Conservation (phyloP, 2,797 vertebrate genomes). For the Eremophila alpestris region DNA sequence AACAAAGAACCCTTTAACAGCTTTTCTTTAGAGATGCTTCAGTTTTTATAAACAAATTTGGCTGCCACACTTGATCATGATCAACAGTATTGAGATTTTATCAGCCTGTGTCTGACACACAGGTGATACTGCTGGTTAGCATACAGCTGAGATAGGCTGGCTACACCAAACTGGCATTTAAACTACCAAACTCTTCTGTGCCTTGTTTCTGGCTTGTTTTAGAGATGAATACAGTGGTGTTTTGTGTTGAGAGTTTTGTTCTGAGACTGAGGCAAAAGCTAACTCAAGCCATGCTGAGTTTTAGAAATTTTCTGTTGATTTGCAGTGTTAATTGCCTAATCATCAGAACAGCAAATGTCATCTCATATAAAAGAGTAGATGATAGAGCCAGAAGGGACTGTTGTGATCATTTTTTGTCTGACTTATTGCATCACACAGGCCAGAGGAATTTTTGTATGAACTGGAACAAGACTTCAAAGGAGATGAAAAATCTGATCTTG, state of each 20-base stretch:
- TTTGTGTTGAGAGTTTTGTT: not conserved
- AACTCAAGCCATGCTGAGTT: not conserved
- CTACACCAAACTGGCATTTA: not conserved
- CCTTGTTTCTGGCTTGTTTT: not conserved
- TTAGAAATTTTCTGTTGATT: not conserved
- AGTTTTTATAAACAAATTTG: not conserved
- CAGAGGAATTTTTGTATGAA: conserved; percentile 18
- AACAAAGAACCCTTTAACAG: not conserved
- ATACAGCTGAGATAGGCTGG: not conserved
- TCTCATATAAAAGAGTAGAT: not conserved
- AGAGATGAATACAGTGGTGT: not conserved
- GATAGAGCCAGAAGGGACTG: not conserved
- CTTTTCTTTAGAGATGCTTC: not conserved
- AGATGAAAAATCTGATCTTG: not conserved
- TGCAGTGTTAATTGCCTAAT: conserved; percentile 7
- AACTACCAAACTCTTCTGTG: not conserved
- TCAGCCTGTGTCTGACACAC: not conserved
- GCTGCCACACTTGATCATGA: not conserved
- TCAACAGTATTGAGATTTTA: not conserved
- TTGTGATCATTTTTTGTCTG: not conserved
- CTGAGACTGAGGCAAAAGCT: not conserved
- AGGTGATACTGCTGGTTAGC: not conserved
- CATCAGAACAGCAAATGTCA: not conserved
- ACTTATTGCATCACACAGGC: not conserved
- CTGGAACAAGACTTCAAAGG: conserved; percentile 25